A percentile compares a stretch with the other conserved stretches of the same genome.
phyloP scores from a whole-genome alignment of 1,140 invertebrate genomes.

The Zaprionus taronus region DNA sequence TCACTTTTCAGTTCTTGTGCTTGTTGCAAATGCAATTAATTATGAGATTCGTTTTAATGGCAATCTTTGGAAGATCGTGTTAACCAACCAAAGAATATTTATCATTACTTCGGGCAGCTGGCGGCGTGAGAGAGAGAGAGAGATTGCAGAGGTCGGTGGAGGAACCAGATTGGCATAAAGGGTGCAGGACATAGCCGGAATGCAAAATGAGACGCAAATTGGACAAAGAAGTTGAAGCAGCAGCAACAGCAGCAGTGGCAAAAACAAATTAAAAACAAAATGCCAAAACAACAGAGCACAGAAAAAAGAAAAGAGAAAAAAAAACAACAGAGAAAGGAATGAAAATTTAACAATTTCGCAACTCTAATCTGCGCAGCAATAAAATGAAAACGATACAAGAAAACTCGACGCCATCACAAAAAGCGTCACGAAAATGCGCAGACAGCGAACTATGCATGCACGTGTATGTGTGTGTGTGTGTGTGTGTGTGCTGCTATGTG shows the following conservation, averaged over 20 bases:
- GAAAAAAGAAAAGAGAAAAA: conserved; percentile 41
- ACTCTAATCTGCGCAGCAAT: conserved; percentile 78
- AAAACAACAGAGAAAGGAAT: conserved; percentile 52
- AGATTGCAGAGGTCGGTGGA: not conserved
- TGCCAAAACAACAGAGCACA: conserved; percentile 17
- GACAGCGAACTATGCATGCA: conserved; percentile 59
- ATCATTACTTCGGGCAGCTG: conserved; percentile 20
- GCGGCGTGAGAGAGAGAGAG: not conserved
- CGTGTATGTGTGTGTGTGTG: conserved; percentile 5
- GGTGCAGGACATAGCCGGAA: conserved; percentile 28
- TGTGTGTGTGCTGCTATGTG: conserved; percentile 6
- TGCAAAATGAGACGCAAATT: conserved; percentile 56
- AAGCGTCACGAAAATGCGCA: conserved; percentile 74
- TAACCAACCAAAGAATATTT: conserved; percentile 43
- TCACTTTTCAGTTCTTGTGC: conserved; percentile 12
- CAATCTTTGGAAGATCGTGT: conserved; percentile 19
- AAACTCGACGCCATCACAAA: conserved; percentile 61
- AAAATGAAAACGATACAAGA: conserved; percentile 76
- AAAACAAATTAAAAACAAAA: conserved; percentile 62
- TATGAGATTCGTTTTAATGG: not conserved
- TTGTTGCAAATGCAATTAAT: conserved; percentile 16
- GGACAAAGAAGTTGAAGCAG: conserved; percentile 46
- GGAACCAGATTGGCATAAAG: conserved; percentile 5
- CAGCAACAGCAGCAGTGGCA: conserved; percentile 18
- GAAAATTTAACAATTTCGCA: conserved; percentile 81